These are phyloP conservation scores for Hypanus sabinus DNA, from an alignment of 2,113 vertebrate genomes.

Conservation along the genomic window DNA sequence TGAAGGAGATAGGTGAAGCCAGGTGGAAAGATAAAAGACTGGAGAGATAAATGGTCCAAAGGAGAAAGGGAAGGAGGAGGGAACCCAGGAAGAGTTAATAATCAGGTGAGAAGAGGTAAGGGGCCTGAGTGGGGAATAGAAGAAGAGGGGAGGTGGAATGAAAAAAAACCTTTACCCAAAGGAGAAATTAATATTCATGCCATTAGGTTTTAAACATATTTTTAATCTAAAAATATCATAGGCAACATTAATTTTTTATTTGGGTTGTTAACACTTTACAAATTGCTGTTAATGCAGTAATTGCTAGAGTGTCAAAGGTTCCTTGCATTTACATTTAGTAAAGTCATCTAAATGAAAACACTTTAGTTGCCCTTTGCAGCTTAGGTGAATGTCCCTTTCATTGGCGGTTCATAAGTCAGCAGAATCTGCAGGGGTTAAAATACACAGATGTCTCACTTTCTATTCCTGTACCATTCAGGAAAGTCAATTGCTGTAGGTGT, in stretches of 20 bases:
- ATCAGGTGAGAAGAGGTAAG: no score
- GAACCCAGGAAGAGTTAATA: no score
- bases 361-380: background rate
- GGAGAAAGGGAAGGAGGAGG: no score
- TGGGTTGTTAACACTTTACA: background rate
- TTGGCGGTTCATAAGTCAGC: background rate
- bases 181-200: no score
- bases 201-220: background rate
- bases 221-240: background rate
- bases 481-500: background rate
- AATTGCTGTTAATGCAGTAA: background rate
- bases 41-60: no score
- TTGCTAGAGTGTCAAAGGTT: background rate
- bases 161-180: no score
- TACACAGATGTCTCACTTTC: background rate
- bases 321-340: background rate
- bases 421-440: constrained; percentile 2
- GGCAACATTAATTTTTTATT: background rate
- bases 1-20: no score
- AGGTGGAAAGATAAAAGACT: no score
- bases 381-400: background rate
- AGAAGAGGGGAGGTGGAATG: no score
- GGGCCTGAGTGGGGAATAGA: no score
- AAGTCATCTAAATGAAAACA: constrained; percentile 21
- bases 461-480: background rate